phyloP scores from a whole-genome alignment of 2,797 vertebrate species.

The Ptychadena robeensis region DNA sequence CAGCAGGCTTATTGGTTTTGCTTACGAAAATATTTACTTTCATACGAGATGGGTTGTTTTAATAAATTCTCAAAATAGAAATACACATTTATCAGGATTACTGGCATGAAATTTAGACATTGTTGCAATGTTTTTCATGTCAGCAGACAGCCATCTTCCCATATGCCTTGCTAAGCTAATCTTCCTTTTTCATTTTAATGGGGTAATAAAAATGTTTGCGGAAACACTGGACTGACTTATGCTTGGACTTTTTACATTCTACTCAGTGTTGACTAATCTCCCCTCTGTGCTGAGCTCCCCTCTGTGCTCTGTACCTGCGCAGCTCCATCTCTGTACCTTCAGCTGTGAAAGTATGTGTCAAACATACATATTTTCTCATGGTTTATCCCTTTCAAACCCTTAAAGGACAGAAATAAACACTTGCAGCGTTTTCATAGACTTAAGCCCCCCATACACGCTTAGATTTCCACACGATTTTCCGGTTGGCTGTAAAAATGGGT shows the following conservation, averaged over 20 bases:
- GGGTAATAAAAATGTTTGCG: not conserved
- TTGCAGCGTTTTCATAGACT: too few species aligned
- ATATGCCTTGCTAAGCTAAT: not conserved
- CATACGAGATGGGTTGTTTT: conserved; percentile 35
- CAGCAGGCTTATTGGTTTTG: conserved; percentile 57
- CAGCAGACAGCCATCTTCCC: not conserved
- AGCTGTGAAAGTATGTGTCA: too few species aligned
- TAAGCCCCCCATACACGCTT: too few species aligned
- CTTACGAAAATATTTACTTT: conserved; percentile 59
- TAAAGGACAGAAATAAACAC: too few species aligned
- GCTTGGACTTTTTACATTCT: not conserved
- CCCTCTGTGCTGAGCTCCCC: not conserved
- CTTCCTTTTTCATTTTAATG: not conserved
- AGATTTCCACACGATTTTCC: too few species aligned
- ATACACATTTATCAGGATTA: conserved; percentile 25
- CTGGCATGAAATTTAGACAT: conserved; percentile 17
- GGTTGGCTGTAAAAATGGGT: too few species aligned
- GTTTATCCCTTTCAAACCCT: too few species aligned
- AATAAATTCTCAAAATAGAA: conserved; percentile 40
- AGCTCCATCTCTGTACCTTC: too few species aligned
- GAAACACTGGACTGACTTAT: not conserved
- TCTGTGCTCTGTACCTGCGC: not conserved
- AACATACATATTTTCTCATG: too few species aligned
- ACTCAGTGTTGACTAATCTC: not conserved
- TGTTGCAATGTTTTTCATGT: not conserved